Evolutionary conservation across 2,113 vertebrate species (phyloP).

Genomic region (Otocyon megalotis): DNA sequence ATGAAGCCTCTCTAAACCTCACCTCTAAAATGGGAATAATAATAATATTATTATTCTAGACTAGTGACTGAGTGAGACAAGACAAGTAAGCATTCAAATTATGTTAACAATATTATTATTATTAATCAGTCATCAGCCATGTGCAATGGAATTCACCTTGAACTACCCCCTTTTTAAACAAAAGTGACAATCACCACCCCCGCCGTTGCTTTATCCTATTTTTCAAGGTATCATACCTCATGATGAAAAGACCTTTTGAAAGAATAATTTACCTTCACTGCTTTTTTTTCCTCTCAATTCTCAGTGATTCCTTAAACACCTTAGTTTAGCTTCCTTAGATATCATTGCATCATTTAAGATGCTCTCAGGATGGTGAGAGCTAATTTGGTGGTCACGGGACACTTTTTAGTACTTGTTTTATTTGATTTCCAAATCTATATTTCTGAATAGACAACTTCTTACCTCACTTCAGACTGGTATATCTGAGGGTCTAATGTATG

Average conservation of each 20-base stretch:
- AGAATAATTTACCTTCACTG: background rate
- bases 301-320: background rate
- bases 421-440: background rate
- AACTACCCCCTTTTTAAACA: background rate
- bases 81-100: background rate
- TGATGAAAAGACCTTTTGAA: slow-evolving; percentile 11
- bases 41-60: background rate
- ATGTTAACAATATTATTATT: background rate
- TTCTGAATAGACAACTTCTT: background rate
- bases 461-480: background rate
- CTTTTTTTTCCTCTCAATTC: background rate
- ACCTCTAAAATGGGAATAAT: background rate
- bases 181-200: background rate
- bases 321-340: background rate
- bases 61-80: background rate
- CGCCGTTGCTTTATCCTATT: background rate
- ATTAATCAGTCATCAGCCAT: background rate
- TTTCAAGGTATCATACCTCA: background rate
- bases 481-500: background rate
- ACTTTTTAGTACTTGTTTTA: background rate
- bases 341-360: background rate
- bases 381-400: background rate
- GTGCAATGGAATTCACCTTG: background rate
- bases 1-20: background rate
- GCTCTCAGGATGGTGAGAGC: background rate